A percentile compares a stretch with the other conserved stretches of the same genome.
phyloP scores from a whole-genome alignment of 2,113 vertebrate genomes.

The Ammodytes dubius region DNA sequence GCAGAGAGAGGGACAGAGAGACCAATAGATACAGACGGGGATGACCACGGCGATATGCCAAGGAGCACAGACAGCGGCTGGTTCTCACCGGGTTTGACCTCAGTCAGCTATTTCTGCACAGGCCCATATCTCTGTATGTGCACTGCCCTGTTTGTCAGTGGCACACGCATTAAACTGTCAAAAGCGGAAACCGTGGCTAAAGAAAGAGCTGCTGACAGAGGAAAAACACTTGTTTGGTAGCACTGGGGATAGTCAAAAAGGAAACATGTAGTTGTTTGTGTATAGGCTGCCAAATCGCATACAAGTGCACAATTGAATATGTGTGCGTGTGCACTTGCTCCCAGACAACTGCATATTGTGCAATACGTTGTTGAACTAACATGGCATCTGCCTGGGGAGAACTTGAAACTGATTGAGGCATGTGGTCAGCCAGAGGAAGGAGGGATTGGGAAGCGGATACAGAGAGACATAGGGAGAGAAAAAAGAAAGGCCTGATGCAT shows the following conservation, averaged over 20 bases:
- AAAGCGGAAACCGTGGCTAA: slow-evolving; percentile 53
- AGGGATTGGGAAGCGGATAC: slow-evolving; percentile 21
- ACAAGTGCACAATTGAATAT: not conserved
- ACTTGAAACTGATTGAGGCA: slow-evolving; percentile 45
- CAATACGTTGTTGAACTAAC: slow-evolving; percentile 67
- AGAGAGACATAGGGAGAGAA: slow-evolving; percentile 1
- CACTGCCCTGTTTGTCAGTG: slow-evolving; percentile 51
- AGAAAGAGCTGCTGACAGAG: slow-evolving; percentile 63
- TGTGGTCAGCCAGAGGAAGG: slow-evolving; percentile 36
- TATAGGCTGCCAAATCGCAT: not conserved
- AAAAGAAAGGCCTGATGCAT: slow-evolving; percentile 19
- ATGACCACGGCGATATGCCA: slow-evolving; percentile 12
- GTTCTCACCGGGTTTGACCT: slow-evolving; percentile 53
- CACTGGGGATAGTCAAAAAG: slow-evolving; percentile 35
- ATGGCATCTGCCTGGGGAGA: slow-evolving; percentile 44
- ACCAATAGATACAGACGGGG: slow-evolving; percentile 22
- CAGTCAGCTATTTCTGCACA: slow-evolving; percentile 46
- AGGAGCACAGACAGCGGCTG: slow-evolving; percentile 15
- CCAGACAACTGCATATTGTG: slow-evolving; percentile 54
- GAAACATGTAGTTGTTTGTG: slow-evolving; percentile 39
- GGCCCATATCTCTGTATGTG: slow-evolving; percentile 38
- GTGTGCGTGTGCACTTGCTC: slow-evolving; percentile 12
- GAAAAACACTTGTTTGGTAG: slow-evolving; percentile 45
- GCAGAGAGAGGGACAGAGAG: not conserved
- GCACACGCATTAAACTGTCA: slow-evolving; percentile 50